phyloP scores from a whole-genome alignment of 1,140 invertebrate species.

The Drosophila fuyamai region DNA sequence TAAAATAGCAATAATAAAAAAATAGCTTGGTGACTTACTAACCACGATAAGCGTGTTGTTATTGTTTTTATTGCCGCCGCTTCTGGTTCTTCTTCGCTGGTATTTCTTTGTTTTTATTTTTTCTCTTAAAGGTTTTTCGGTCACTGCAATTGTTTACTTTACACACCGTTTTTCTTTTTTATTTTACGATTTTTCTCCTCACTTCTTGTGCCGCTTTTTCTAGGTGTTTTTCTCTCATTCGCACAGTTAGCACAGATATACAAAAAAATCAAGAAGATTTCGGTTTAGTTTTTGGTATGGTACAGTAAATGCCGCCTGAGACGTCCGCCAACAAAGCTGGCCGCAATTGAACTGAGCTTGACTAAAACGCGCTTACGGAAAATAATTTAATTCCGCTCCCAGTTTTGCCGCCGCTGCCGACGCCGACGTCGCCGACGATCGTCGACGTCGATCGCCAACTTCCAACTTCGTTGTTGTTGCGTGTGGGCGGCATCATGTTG shows the following conservation, averaged over 20 bases:
- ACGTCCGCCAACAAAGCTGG: slow-evolving; percentile 72
- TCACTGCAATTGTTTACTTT: slow-evolving; percentile 29
- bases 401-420: slow-evolving; percentile 11
- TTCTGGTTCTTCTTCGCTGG: slow-evolving; percentile 1
- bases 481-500: slow-evolving; percentile 31
- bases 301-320: slow-evolving; percentile 14
- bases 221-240: background rate
- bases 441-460: slow-evolving; percentile 40
- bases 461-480: slow-evolving; percentile 31
- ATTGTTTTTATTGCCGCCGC: background rate
- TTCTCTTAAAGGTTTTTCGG: slow-evolving; percentile 24
- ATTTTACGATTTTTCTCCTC: background rate
- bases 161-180: slow-evolving; percentile 12
- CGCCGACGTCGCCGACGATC: slow-evolving; percentile 35
- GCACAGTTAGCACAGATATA: slow-evolving; percentile 28
- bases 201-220: slow-evolving; percentile 16
- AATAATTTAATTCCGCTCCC: slow-evolving; percentile 79
- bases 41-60: slow-evolving; percentile 15
- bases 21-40: slow-evolving; percentile 18
- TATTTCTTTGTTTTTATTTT: slow-evolving; percentile 14
- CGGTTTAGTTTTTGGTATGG: background rate
- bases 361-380: slow-evolving; percentile 72
- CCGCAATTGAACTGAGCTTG: slow-evolving; percentile 82
- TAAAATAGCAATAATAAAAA: background rate
- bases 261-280: slow-evolving; percentile 11